Conservation (phyloP, 1,140 invertebrate species). For the Drosophila eugracilis region DNA sequence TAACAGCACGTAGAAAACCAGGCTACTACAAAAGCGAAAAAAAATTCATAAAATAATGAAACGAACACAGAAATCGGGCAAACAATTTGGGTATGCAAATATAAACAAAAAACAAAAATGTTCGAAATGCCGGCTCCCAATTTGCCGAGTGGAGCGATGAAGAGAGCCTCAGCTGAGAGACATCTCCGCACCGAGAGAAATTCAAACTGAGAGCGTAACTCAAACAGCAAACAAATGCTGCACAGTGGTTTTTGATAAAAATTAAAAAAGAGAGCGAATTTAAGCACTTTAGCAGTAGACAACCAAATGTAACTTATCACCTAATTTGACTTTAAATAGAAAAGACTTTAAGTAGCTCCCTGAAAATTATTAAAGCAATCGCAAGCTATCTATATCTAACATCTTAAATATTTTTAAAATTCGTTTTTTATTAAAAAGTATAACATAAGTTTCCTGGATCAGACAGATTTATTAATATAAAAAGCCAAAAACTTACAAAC, state of each 20-base stretch:
- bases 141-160: constrained; percentile 22
- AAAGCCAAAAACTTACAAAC: no score
- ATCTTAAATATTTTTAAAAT: no score
- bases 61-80: constrained; percentile 34
- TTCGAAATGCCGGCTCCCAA: constrained; percentile 56
- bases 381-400: no score
- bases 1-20: neutral
- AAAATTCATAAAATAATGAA: constrained; percentile 36
- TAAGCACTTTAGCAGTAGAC: no score
- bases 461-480: no score
- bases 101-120: constrained; percentile 62
- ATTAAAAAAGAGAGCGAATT: no score
- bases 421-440: no score
- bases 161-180: constrained; percentile 27
- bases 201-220: constrained; percentile 4
- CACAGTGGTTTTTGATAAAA: constrained; percentile 11
- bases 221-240: constrained; percentile 22
- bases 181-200: neutral
- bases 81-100: constrained; percentile 33
- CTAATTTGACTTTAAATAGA: no score
- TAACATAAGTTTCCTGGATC: no score
- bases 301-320: no score
- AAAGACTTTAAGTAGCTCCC: no score
- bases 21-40: neutral
- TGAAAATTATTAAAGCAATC: no score